Evolutionary conservation across 2,888 invertebrate species (phyloP), one percentile per base, ranked within the genome.

Genomic region (Stenichneumon culpator): DNA sequence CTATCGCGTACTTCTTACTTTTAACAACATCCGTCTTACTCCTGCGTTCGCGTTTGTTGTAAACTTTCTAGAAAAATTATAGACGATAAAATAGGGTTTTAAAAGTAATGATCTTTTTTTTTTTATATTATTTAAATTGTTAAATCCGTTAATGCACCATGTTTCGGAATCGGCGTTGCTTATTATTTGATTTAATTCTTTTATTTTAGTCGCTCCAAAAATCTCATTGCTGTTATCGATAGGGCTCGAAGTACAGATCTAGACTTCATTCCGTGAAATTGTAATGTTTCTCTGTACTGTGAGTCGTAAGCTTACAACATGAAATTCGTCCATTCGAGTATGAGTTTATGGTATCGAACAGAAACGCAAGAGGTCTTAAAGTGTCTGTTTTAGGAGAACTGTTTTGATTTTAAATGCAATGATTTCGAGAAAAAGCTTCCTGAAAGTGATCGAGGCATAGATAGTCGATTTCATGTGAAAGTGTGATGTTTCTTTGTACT

Each of bases 1-100:
- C 74, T 72, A 77, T 57, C 54, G 52, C 36, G 80, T 68, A 68
- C n/a, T 84, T 54, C 44, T 60, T 67, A 73, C 60, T 47, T 68
- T 79, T 32, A 7, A 9, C 44, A n/a, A 72, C 47, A 22, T 19
- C 2, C 6, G 52, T 19, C 16, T 60, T n/a, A 11, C 22, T 25
- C 28, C 60, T 67, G 36, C 36, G 7, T 68, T 25, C 72, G 11
- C 69, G 39, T 73, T 81, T 19, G 65, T 73, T 81, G 73, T 73
- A 73, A 50, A 68, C 44, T 19, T 84, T 77, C 50, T 84, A 80
- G 72, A 25, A 60, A 28, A 60, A 16, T 60, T 3, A 16, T 60
- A 28, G 60, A 60, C 28, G 32, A 25, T 60, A 44, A 75, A 68
- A 60, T 57, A 47, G 47, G 44, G 47, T 4, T 72, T 72, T 57